phyloP scores from a whole-genome alignment of 2,113 vertebrate genomes.

The Glaucidium brasilianum region DNA sequence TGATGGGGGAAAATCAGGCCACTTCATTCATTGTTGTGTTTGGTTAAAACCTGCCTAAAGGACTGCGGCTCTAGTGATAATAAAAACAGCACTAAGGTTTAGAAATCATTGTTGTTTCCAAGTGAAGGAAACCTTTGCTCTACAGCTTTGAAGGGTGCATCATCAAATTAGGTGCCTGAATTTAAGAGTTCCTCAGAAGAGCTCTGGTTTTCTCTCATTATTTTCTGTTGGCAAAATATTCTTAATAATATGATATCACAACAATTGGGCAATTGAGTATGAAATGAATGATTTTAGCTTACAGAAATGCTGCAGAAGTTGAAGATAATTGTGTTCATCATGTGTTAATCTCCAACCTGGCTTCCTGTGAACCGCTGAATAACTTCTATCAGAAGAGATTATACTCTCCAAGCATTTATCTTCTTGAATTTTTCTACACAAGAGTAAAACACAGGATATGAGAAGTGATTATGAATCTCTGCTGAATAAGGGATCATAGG shows the following conservation, averaged over 20 bases:
- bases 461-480: background rate
- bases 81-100: background rate
- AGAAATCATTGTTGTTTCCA: background rate
- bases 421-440: background rate
- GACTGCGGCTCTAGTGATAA: background rate
- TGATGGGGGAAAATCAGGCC: background rate
- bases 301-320: background rate
- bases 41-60: background rate
- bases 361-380: background rate
- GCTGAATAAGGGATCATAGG: background rate
- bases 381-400: background rate
- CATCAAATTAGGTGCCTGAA: background rate
- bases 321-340: background rate
- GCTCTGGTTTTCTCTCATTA: background rate
- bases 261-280: background rate
- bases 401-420: background rate
- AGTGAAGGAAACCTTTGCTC: background rate
- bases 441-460: background rate
- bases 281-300: background rate
- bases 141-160: background rate
- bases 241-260: background rate
- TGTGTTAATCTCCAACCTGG: background rate
- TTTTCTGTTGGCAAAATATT: background rate
- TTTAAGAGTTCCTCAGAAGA: background rate
- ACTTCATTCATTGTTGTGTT: fast-evolving